Conservation (phyloP, 1,140 invertebrate species). For the Paraescarpia echinospica region DNA sequence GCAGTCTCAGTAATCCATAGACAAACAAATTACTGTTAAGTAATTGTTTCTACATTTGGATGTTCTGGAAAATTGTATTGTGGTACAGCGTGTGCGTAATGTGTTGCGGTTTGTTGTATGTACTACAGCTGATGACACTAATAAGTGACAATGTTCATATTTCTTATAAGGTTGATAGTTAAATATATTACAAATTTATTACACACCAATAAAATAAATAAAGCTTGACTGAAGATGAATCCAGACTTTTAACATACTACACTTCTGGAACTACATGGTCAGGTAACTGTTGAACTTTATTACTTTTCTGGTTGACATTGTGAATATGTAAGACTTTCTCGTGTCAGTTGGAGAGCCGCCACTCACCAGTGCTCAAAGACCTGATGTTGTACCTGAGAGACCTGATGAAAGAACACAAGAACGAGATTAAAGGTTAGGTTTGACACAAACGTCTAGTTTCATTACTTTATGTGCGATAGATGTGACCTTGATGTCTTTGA, state of each 20-base stretch:
- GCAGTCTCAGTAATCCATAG: not conserved
- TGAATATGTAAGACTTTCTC: not conserved
- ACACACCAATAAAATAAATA: not conserved
- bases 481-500: no score
- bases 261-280: not conserved
- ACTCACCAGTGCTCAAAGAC: conserved; percentile 48
- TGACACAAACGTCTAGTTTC: not conserved
- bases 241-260: not conserved
- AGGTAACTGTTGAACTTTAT: not conserved
- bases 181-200: not conserved
- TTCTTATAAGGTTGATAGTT: not conserved
- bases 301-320: not conserved
- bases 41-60: not conserved
- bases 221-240: not conserved
- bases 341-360: conserved; percentile 52
- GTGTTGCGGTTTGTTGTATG: not conserved
- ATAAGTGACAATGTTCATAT: not conserved
- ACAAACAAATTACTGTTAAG: not conserved
- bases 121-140: not conserved
- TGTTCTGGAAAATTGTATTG: not conserved
- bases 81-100: not conserved
- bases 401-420: conserved; percentile 65
- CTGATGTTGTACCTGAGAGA: conserved; percentile 59
- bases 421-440: conserved; percentile 59
- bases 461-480: not conserved